Conservation (phyloP, 2,113 vertebrate species). For the Sphyrna mokarran region DNA sequence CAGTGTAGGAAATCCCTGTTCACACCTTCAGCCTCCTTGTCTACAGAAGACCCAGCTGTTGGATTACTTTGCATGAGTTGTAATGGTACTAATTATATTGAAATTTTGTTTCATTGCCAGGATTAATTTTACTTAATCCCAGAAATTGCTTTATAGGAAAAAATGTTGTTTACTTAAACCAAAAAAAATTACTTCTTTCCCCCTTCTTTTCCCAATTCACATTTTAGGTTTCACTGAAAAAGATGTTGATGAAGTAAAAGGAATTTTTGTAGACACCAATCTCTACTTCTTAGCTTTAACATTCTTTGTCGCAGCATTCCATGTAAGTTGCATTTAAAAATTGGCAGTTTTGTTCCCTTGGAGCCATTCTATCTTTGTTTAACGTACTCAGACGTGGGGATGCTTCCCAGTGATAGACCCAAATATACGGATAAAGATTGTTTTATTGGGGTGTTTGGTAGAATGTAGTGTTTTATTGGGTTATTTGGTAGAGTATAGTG, state of each 20-base stretch:
- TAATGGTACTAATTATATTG: neutral
- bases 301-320: slow-evolving; percentile 93
- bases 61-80: neutral
- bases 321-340: slow-evolving; percentile 62
- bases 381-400: neutral
- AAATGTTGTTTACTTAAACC: neutral
- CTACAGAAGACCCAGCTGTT: neutral
- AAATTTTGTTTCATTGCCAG: neutral
- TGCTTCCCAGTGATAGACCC: neutral
- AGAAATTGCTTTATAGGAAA: neutral
- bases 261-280: slow-evolving; percentile 97
- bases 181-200: slow-evolving; percentile 18
- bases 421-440: neutral
- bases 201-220: slow-evolving; percentile 36
- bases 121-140: neutral
- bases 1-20: neutral
- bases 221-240: slow-evolving; percentile 89
- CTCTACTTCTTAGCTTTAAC: slow-evolving; percentile 90
- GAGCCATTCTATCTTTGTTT: neutral
- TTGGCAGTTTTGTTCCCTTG: neutral
- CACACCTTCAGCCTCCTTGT: neutral
- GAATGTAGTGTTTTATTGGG: neutral
- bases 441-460: neutral
- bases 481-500: neutral
- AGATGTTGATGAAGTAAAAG: slow-evolving; percentile 94